Evolutionary conservation across 1,140 invertebrate genomes (phyloP).

Genomic region (Drosophila nasuta): DNA sequence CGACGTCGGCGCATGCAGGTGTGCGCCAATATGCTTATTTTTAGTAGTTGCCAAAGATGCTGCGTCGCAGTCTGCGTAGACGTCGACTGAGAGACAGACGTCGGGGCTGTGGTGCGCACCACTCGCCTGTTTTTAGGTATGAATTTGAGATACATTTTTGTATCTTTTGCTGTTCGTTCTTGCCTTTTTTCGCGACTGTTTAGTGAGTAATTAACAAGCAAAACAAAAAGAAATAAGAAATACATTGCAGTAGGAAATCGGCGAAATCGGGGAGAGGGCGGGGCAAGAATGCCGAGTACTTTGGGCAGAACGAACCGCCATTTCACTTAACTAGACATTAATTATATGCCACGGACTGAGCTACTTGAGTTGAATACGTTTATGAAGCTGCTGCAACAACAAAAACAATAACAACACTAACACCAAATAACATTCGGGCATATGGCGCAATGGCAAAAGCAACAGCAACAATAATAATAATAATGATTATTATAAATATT

Average conservation of each 20-base stretch:
- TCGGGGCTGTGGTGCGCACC: conserved; percentile 54
- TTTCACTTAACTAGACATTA: conserved; percentile 81
- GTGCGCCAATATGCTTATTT: conserved; percentile 73
- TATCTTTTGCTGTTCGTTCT: conserved; percentile 21
- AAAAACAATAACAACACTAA: neutral
- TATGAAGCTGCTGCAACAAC: neutral
- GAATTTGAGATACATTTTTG: conserved; percentile 33
- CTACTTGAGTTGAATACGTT: conserved; percentile 24
- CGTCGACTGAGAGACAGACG: conserved; percentile 21
- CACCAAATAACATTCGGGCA: conserved; percentile 9
- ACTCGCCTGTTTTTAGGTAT: conserved; percentile 62
- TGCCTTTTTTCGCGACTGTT: conserved; percentile 47
- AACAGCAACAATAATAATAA: conserved; percentile 32
- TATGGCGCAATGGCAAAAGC: conserved; percentile 11
- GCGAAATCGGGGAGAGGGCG: neutral
- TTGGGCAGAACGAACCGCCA: conserved; percentile 61
- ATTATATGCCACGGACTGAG: conserved; percentile 67
- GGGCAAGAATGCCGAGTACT: conserved; percentile 11
- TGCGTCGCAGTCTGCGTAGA: neutral
- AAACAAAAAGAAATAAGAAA: conserved; percentile 37
- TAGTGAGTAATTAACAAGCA: conserved; percentile 80
- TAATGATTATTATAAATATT: conserved; percentile 67
- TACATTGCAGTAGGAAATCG: conserved; percentile 25
- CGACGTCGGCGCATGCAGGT: conserved; percentile 64
- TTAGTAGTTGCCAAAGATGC: conserved; percentile 46